A percentile compares a stretch with the other conserved stretches of the same genome.
phyloP scores from a whole-genome alignment of 2,888 invertebrate species.

The Gnatocerus cornutus region DNA sequence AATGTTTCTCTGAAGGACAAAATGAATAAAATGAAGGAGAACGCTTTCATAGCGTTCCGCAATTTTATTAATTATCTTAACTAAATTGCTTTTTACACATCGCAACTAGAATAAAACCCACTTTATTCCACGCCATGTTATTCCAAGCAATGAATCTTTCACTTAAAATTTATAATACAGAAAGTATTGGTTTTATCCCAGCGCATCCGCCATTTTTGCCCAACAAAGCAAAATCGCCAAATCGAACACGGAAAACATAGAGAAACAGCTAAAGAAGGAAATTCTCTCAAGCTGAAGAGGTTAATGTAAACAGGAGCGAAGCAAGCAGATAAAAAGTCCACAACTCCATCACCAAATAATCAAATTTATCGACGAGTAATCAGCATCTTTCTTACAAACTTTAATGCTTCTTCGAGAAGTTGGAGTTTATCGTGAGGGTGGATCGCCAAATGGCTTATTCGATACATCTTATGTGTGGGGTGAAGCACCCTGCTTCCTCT shows the following conservation, averaged over 20 bases:
- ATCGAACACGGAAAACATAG: background rate
- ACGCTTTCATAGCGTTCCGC: background rate
- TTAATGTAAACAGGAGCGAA: slow-evolving; percentile 8
- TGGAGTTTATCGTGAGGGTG: slow-evolving; percentile 19
- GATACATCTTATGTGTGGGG: slow-evolving; percentile 25
- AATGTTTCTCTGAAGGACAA: slow-evolving; percentile 9
- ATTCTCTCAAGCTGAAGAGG: background rate
- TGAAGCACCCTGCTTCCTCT: slow-evolving; percentile 16
- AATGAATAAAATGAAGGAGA: background rate
- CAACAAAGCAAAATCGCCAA: background rate
- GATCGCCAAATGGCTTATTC: slow-evolving; percentile 34
- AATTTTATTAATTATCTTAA: slow-evolving; percentile 2
- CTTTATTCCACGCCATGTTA: background rate
- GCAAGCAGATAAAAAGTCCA: slow-evolving; percentile 11
- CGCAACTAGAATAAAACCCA: background rate
- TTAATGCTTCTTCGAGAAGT: slow-evolving; percentile 21
- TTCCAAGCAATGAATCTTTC: too few relatives aligned
- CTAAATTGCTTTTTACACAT: slow-evolving; percentile 5
- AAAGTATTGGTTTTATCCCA: too few relatives aligned
- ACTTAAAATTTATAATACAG: too few relatives aligned
- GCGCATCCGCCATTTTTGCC: background rate
- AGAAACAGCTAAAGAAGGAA: background rate
- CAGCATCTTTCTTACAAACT: slow-evolving; percentile 18
- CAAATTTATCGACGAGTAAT: slow-evolving; percentile 18
- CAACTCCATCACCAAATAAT: slow-evolving; percentile 12